Evolutionary conservation across 1,140 invertebrate species (phyloP), one percentile per base, ranked within the genome.

Genomic region (Zaprionus camerounensis): DNA sequence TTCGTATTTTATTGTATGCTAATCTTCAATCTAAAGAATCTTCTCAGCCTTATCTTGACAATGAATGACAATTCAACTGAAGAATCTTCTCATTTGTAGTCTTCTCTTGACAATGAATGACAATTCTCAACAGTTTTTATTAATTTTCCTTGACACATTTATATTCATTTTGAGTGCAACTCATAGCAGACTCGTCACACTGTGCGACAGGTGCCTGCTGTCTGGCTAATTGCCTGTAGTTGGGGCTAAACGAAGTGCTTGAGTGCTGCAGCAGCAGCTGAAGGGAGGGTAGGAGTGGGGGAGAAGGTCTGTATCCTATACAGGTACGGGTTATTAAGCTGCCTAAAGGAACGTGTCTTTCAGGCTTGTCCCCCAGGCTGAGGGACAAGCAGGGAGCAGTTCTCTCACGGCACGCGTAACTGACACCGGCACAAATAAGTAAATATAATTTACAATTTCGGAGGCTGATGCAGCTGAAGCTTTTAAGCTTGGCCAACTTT

Each of bases 391-490:
- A 44, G 3, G 24, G 24, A 49, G 61, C 34, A 12, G n/a, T 20
- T 20, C 6, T 7, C 6, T 28, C 28, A 6, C 28, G 28, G 28
- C 73, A 59, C 36, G 34, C 68, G 67, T 51, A 86, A 88, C 77
- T 81, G 83, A 88, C 84, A 87, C 78, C 66, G 80, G 59, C 57
- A 65, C 68, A 76, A 76, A 76, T 71, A 75, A 75, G 66, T 59
- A 71, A 87, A 84, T 87, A 88, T 78, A 75, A 88, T 87, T 87
- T 81, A 87, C 66, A 81, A 67, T 58, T 65, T 64, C 31, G 31
- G 20, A 51, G 66, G 46, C 46, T 61, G 78, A 58, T 81, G 34
- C 61, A 70, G 70, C 70, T 58, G 70, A n/a, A 71, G 67, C 62
- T 71, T 51, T 62, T 72, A 56, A 67, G 74, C 61, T 38, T 38